These are phyloP conservation scores for Channa striata DNA, from an alignment of 2,797 vertebrate species.

Conservation along the genomic window DNA sequence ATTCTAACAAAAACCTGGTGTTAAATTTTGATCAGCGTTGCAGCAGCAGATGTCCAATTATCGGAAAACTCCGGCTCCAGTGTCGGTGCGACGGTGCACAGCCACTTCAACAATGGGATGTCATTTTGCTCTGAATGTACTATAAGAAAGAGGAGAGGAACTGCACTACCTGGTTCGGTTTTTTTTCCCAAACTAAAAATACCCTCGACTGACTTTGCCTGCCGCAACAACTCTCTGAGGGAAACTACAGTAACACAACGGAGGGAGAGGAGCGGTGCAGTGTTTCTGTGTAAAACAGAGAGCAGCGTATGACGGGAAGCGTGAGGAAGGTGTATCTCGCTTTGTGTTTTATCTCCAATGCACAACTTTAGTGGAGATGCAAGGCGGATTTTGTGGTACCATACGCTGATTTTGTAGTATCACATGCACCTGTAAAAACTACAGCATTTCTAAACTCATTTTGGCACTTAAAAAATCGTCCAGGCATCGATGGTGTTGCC, in stretches of 20 bases:
- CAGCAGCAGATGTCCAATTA: too few species aligned
- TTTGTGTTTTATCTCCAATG: neutral
- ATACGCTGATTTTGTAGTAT: too few species aligned
- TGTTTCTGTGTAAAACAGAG: conserved; percentile 34
- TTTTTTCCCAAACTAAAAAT: conserved; percentile 62
- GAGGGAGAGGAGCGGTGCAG: conserved; percentile 29
- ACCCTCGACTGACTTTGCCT: conserved; percentile 56
- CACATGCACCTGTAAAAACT: too few species aligned
- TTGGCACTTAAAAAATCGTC: too few species aligned
- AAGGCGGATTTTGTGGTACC: neutral
- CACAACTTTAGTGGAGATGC: neutral
- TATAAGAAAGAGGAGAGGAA: conserved; percentile 12
- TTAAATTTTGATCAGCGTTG: neutral
- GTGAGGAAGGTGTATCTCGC: neutral
- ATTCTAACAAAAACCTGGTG: too few species aligned
- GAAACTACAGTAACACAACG: conserved; percentile 46
- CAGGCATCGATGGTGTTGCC: too few species aligned
- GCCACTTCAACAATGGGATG: neutral
- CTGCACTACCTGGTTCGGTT: conserved; percentile 27
- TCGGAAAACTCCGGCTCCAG: too few species aligned
- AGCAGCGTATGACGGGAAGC: conserved; percentile 16
- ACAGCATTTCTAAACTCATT: too few species aligned
- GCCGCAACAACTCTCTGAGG: conserved; percentile 55
- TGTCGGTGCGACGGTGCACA: too few species aligned
- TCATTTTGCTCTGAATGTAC: conserved; percentile 12